A percentile compares a stretch with the other conserved stretches of the same genome.
Conservation (phyloP, 2,113 vertebrate species). For the Scartelaos histophorus region DNA sequence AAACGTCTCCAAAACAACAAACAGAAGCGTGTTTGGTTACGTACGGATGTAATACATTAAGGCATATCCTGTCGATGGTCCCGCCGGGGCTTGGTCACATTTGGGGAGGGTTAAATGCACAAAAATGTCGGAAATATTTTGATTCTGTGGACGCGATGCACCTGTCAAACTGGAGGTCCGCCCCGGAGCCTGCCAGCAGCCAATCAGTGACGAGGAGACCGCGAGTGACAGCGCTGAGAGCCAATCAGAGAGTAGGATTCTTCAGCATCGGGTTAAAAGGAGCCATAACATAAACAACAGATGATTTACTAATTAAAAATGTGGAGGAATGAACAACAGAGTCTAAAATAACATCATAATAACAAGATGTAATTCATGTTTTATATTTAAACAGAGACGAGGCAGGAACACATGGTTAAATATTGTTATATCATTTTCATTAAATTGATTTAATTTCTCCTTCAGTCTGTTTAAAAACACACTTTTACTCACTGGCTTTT, state of each 20-base stretch:
- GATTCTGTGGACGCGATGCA: neutral
- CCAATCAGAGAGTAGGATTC: neutral
- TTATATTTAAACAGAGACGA: no score
- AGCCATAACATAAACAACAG: constrained; percentile 6
- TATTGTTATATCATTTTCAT: no score
- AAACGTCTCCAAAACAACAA: neutral
- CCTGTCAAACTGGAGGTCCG: constrained; percentile 26
- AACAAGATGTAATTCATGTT: no score
- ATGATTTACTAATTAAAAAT: neutral
- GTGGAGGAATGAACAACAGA: neutral
- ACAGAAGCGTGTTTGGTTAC: constrained; percentile 18
- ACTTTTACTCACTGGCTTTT: no score
- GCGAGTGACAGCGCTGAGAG: neutral
- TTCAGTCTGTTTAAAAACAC: no score
- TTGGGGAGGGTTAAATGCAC: neutral
- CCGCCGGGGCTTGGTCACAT: neutral
- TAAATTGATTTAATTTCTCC: no score
- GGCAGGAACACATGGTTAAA: no score
- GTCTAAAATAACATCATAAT: no score
- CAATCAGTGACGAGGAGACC: constrained; percentile 13
- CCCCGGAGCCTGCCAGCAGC: accelerated
- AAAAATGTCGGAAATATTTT: neutral
- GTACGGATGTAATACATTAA: constrained; percentile 75
- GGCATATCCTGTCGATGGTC: constrained; percentile 41
- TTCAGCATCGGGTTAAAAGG: neutral